Percentiles rank a stretch among this genome's conserved stretches.
These are phyloP conservation scores for Eidolon helvum DNA, from an alignment of 2,113 vertebrate genomes.

Conservation along the genomic window DNA sequence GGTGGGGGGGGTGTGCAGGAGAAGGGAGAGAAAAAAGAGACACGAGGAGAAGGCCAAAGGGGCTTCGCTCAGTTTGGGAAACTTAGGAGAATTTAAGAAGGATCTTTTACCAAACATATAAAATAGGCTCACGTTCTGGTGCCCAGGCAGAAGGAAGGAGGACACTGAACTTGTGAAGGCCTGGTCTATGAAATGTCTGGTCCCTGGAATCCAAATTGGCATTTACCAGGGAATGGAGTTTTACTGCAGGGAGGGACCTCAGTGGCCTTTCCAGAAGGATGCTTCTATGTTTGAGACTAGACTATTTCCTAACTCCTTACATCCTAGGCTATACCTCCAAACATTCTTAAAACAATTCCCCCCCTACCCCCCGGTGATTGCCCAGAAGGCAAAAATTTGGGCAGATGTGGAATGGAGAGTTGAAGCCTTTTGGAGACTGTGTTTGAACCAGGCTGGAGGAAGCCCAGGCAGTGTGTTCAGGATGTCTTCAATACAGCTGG, in stretches of 20 bases:
- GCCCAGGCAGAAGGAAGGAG: background rate
- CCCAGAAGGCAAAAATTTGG: background rate
- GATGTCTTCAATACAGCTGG: background rate
- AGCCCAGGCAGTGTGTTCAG: background rate
- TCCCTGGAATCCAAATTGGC: background rate
- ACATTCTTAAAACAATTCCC: background rate
- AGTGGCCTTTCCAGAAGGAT: background rate
- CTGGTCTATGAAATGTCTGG: background rate
- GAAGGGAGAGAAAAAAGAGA: background rate
- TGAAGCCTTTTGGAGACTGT: background rate
- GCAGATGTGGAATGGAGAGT: background rate
- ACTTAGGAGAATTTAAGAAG: slow-evolving; percentile 17
- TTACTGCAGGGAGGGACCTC: background rate
- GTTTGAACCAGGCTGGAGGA: background rate
- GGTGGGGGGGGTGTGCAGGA: background rate
- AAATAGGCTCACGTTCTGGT: background rate
- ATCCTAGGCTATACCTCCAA: background rate
- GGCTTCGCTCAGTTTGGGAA: background rate
- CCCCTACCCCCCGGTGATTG: background rate
- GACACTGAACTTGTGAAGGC: background rate
- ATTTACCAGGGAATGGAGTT: background rate
- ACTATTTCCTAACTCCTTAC: background rate
- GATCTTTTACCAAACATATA: background rate
- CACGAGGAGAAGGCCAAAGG: background rate
- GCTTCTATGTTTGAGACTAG: background rate